Base-by-base conservation (phyloP, 2,113 vertebrate genomes). In the Ranitomeya variabilis region DNA sequence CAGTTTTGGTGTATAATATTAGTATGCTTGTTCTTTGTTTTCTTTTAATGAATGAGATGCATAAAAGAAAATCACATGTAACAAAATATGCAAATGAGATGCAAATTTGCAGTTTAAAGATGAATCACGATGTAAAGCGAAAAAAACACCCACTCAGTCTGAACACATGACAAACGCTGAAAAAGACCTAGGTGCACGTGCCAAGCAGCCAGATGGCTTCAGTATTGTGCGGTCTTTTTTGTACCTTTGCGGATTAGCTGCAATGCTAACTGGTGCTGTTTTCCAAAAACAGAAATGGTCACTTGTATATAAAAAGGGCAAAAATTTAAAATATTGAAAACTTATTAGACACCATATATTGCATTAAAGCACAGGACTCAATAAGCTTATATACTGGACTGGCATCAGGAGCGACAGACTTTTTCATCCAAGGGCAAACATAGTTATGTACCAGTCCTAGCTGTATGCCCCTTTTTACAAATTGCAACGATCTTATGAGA, bases 31-130 rank as follows among this genome's bases (percentile, higher is more conserved):
- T 79, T 77, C 57, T 71, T 37, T 73, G 1, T 45, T 45, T 45
- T 45, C 1, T 45, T 89, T 76, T 83, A 89, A 84, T 89, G 71
- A 89, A 89, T 78, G 87, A 67, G 54, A 45, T 71, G 55, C 31
- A 55, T 12, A 51, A 51, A 81, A 26, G 7, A 0, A 55, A 80
- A 87, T 83, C 62, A 67, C 55, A 66, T 55, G 45, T 66, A 54
- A n/a, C 62, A 67, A 77, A 89, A 83, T 67, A 74, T 84, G 80
- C 87, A 89, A 89, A 84, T 84, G 80, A 84, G 45, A 89, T 89
- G 87, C 60, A 84, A 83, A 89, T 84, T 78, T 60, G 37, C 80
- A 55, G 71, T 67, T 77, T 89, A 71, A 54, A 76, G 71, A 89
- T 89, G 71, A 89, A 64, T 89, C 73, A 84, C 67, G 81, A 78